Percentiles rank a stretch among this genome's conserved stretches.
These are phyloP conservation scores for Choristoneura fumiferana DNA, from an alignment of 1,140 invertebrate species.

Conservation along the genomic window DNA sequence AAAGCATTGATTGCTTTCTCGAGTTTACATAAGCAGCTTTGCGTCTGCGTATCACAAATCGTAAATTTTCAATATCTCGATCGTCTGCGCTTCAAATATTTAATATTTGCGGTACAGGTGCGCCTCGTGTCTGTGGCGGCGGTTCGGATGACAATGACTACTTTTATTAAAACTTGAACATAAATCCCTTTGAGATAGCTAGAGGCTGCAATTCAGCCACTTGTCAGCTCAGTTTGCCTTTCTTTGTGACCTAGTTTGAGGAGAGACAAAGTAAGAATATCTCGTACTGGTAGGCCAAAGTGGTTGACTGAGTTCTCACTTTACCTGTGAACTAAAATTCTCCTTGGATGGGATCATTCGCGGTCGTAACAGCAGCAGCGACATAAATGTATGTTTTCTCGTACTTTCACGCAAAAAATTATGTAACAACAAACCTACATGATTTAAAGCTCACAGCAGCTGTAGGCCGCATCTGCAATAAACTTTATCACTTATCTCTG, in stretches of 20 bases:
- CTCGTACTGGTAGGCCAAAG: neutral
- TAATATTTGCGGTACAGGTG: constrained; percentile 35
- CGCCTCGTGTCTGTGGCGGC: neutral
- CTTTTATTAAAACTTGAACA: constrained; percentile 16
- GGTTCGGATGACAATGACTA: neutral
- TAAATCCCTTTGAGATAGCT: neutral
- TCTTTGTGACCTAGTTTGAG: neutral
- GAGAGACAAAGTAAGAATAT: neutral
- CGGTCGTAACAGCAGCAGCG: too few relatives aligned
- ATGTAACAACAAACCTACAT: too few relatives aligned
- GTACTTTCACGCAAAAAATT: too few relatives aligned
- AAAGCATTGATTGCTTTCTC: neutral
- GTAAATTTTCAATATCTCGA: constrained; percentile 24
- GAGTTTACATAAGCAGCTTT: constrained; percentile 17
- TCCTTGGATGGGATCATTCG: too few relatives aligned
- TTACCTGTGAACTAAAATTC: neutral
- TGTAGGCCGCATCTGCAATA: too few relatives aligned
- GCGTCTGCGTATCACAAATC: constrained; percentile 25
- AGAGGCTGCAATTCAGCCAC: neutral
- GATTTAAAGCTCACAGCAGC: too few relatives aligned
- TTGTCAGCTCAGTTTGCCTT: neutral
- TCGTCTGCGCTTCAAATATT: constrained; percentile 28
- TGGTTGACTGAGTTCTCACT: too few relatives aligned
- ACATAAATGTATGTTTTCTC: too few relatives aligned
- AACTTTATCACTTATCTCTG: too few relatives aligned